phyloP scores from a whole-genome alignment of 2,888 invertebrate species.

The Phortica okadai region DNA sequence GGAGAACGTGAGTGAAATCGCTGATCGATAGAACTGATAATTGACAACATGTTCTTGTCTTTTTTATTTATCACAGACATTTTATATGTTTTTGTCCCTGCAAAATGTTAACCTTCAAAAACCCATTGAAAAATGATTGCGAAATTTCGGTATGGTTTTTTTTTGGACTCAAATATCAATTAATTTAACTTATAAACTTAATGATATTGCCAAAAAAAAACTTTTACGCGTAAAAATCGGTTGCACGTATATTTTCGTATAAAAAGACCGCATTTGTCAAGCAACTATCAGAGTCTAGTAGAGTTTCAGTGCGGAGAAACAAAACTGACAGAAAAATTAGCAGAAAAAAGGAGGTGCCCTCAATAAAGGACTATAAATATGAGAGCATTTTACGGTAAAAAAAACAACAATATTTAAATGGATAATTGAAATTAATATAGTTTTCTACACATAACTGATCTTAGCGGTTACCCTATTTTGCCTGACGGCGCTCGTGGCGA shows the following conservation, averaged over 20 bases:
- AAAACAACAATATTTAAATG: not conserved
- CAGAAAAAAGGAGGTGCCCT: not conserved
- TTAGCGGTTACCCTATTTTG: constrained; percentile 37
- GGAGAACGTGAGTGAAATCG: no score
- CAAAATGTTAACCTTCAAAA: not conserved
- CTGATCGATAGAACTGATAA: no score
- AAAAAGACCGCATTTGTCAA: not conserved
- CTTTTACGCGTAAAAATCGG: not conserved
- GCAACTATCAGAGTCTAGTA: constrained; percentile 18
- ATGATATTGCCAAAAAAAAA: not conserved
- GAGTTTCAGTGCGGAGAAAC: not conserved
- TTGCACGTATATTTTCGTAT: not conserved
- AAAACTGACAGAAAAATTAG: not conserved
- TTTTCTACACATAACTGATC: not conserved
- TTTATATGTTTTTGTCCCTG: not conserved
- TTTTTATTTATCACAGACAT: not conserved
- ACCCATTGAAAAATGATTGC: not conserved
- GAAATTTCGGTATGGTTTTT: no score
- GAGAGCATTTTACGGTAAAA: constrained; percentile 8
- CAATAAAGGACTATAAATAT: not conserved
- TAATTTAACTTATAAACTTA: no score
- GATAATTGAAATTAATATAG: constrained; percentile 14
- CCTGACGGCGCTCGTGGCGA: constrained; percentile 47
- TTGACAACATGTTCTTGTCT: no score
- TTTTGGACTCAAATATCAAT: no score